Conservation (phyloP, 2,113 vertebrate genomes). For the Oriolus oriolus region DNA sequence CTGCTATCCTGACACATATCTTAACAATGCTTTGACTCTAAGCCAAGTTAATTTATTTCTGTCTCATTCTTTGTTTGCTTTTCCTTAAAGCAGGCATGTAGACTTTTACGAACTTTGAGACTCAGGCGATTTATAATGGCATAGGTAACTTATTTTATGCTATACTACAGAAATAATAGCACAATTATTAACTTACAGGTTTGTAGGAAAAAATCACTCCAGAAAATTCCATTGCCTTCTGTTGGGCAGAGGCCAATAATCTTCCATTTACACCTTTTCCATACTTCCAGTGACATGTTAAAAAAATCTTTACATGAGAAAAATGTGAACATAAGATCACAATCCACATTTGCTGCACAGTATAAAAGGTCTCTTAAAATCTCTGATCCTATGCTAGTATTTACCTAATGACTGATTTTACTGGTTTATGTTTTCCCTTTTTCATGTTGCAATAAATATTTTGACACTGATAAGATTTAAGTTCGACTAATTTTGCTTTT, state of each 20-base stretch:
- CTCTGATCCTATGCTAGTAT: neutral
- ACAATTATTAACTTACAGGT: neutral
- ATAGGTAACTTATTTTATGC: neutral
- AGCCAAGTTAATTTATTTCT: neutral
- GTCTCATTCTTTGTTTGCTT: neutral
- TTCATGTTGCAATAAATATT: neutral
- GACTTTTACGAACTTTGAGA: neutral
- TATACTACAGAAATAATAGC: neutral
- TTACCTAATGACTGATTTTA: neutral
- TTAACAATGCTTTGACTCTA: constrained; percentile 4
- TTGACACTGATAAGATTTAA: neutral
- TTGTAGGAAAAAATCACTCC: neutral
- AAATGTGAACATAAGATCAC: neutral
- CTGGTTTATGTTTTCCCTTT: neutral
- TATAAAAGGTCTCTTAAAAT: neutral
- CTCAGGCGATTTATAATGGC: neutral
- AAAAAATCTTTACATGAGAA: neutral
- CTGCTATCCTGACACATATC: neutral
- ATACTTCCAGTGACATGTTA: neutral
- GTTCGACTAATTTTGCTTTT: neutral
- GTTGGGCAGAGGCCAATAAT: neutral
- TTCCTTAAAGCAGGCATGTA: neutral
- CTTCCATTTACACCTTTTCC: neutral
- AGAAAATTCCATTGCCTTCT: neutral
- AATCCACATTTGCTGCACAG: neutral